Conservation (phyloP, 2,113 vertebrate genomes). For the Rhinogobius similis region DNA sequence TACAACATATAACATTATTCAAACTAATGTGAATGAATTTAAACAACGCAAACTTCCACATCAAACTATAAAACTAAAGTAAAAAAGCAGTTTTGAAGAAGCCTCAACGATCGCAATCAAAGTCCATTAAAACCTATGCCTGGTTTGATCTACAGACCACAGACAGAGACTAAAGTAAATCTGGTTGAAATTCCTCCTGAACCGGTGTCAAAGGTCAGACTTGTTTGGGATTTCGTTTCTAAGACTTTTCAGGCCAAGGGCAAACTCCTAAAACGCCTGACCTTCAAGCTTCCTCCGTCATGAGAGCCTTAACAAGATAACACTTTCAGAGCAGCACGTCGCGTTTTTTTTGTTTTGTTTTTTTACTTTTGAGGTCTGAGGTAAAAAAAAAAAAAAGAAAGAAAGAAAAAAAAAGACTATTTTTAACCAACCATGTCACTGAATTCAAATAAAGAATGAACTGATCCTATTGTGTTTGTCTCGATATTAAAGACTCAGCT, state of each 20-base stretch:
- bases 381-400: not conserved
- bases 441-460: not conserved
- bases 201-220: constrained; percentile 17
- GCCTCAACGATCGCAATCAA: too few species aligned
- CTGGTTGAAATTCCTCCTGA: not conserved
- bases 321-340: not conserved
- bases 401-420: not conserved
- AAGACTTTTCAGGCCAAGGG: not conserved
- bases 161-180: not conserved
- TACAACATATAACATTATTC: too few species aligned
- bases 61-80: too few species aligned
- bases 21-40: not conserved
- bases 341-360: not conserved
- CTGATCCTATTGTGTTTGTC: not conserved
- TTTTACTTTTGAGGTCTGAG: not conserved
- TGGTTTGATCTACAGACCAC: not conserved
- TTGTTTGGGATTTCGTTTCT: not conserved
- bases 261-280: not conserved
- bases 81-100: not conserved
- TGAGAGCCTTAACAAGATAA: not conserved
- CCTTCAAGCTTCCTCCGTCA: constrained; percentile 2
- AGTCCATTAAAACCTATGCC: not conserved
- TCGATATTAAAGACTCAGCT: too few species aligned
- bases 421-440: not conserved
- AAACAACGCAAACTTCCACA: not conserved